Percentiles rank a stretch among this genome's conserved stretches.
Evolutionary conservation across 2,797 vertebrate genomes (phyloP).

Genomic region (Hoplostethus atlanticus): DNA sequence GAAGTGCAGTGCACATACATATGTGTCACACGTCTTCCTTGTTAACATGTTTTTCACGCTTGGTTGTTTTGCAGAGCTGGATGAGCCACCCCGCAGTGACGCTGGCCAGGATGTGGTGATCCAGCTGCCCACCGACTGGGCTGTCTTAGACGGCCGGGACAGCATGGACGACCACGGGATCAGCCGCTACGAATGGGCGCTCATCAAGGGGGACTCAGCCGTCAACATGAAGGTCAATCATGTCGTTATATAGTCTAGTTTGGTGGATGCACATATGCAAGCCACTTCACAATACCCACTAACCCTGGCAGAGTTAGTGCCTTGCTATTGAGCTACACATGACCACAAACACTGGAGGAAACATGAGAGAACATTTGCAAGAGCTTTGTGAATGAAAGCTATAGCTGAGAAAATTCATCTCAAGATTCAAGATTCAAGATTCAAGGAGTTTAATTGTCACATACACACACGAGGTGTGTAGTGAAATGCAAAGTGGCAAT

Average conservation of each 20-base stretch:
- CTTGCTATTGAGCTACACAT: too few relatives aligned
- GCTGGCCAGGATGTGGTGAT: constrained; percentile 93
- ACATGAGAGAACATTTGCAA: not conserved
- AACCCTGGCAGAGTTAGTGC: too few relatives aligned
- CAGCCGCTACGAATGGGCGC: constrained; percentile 89
- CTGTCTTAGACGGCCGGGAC: constrained; percentile 92
- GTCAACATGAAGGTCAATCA: constrained; percentile 92
- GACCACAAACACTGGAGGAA: not conserved
- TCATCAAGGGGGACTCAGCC: constrained; percentile 88
- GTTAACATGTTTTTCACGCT: not conserved
- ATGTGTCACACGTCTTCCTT: not conserved
- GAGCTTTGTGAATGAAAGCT: not conserved
- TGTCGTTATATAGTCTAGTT: too few relatives aligned
- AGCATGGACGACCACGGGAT: constrained; percentile 93
- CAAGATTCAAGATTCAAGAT: too few relatives aligned
- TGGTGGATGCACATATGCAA: not conserved
- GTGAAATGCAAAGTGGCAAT: too few relatives aligned
- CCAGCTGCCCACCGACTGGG: constrained; percentile 93
- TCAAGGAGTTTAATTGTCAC: too few relatives aligned
- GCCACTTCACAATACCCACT: not conserved
- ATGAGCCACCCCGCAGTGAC: constrained; percentile 91
- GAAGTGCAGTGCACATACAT: not conserved
- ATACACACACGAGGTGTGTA: too few relatives aligned
- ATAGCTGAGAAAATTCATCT: too few relatives aligned
- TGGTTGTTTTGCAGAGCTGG: constrained; percentile 74